Evolutionary conservation across 2,113 vertebrate species (phyloP).

Genomic region (Anhinga anhinga): DNA sequence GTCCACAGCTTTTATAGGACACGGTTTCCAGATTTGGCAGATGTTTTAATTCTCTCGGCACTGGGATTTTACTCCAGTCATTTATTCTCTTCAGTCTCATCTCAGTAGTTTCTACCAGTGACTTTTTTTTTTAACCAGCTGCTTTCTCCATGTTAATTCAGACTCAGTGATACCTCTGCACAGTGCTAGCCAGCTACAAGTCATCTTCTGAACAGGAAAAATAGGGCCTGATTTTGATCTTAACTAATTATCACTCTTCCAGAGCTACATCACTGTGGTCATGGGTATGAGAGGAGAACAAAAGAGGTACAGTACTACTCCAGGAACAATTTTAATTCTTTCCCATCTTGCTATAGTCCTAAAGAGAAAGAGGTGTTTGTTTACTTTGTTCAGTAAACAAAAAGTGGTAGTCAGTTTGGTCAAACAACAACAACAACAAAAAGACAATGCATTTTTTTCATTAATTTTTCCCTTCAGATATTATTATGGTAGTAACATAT

Average conservation of each 20-base stretch:
- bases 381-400: not conserved
- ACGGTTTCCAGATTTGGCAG: not conserved
- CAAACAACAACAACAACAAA: not conserved
- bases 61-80: not conserved
- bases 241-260: not conserved
- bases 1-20: not conserved
- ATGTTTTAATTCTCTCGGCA: not conserved
- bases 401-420: not conserved
- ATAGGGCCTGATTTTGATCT: not conserved
- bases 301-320: not conserved
- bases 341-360: not conserved
- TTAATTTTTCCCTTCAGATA: not conserved
- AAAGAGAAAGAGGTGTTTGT: not conserved
- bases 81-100: not conserved
- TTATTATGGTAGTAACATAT: not conserved
- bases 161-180: not conserved
- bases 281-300: not conserved
- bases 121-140: not conserved
- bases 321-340: not conserved
- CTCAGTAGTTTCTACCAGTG: not conserved
- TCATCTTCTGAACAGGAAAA: not conserved
- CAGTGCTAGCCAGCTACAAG: not conserved
- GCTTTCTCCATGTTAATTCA: not conserved
- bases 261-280: not conserved
- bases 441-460: not conserved